Base-by-base conservation (phyloP, 2,888 invertebrate species). In the Colostygia pectinataria region DNA sequence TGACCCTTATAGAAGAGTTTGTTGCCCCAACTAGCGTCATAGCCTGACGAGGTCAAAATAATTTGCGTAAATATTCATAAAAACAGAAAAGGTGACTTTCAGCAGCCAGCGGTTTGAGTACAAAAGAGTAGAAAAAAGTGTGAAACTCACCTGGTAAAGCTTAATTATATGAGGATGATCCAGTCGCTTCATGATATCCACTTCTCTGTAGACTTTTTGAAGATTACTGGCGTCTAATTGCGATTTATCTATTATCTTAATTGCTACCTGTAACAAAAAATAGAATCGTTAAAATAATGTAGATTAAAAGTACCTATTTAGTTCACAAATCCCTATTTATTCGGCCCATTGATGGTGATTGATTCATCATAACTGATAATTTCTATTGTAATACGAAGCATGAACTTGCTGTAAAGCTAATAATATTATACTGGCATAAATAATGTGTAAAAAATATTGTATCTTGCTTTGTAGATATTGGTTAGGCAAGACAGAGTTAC, bases 91-190 rank as follows among this genome's bases (percentile, higher is more conserved):
- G 44, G 27, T 33, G 33, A 33, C 15, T 37, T 7, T 14, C 15
- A 23, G 31, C 34, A 24, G 24, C 14, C 5, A 14, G n/a, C n/a
- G n/a, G n/a, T 23, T 24, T 23, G 1, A n/a, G 9, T 24, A 20
- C 18, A 5, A 47, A 25, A 20, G 20, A 9, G 34, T 29, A 34
- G 6, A 29, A 41, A 37, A 51, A 41, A 5, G n/a, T 28, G 36
- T 18, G 15, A 20, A 42, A 57, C 87, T 90, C 77, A 96, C 96
- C 94, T 98, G 97, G 90, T 97, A 99, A 74, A 99, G 92, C 90
- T 98, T 98, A 81, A 99, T 98, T 78, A 99, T 98, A 91, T 99
- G 98, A 54, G 98, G 98, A 92, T 99, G 99, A 79, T 98, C 95
- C 77, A 99, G 93, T 70, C 96, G 94, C 91, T 98, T 98, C 96